Evolutionary conservation across 2,888 invertebrate species (phyloP).

Genomic region (Drosophila monieri): DNA sequence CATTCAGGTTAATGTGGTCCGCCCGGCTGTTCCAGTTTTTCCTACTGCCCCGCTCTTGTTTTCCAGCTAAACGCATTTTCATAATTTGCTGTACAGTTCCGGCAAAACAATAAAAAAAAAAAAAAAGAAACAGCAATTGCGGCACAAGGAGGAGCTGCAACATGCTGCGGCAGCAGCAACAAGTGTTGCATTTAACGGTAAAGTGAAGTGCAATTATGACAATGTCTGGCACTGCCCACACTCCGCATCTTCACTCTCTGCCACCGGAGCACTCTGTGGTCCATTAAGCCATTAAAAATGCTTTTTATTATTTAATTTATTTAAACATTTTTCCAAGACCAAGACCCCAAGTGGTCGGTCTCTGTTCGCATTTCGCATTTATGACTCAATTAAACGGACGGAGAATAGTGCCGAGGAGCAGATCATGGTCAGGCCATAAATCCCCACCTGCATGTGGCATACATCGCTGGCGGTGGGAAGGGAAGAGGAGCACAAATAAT

Average conservation of each 20-base stretch:
- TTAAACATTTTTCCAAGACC: conserved; percentile 34
- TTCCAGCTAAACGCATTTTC: conserved; percentile 69
- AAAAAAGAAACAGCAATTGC: conserved; percentile 7
- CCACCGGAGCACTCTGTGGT: not conserved
- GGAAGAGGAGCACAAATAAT: conserved; percentile 26
- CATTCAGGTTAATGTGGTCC: conserved; percentile 74
- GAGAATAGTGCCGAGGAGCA: conserved; percentile 19
- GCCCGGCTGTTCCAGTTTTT: conserved; percentile 68
- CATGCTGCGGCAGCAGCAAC: conserved; percentile 7
- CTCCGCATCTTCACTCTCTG: conserved; percentile 6
- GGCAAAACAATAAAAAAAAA: conserved; percentile 43
- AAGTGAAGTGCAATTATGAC: conserved; percentile 60
- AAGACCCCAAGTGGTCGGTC: not conserved
- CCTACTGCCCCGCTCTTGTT: conserved; percentile 38
- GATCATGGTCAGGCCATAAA: conserved; percentile 33
- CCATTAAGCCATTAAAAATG: conserved; percentile 64
- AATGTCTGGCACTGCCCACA: conserved; percentile 41
- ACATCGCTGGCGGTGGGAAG: not conserved
- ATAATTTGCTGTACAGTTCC: conserved; percentile 74
- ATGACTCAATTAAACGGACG: conserved; percentile 65
- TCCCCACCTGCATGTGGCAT: conserved; percentile 5
- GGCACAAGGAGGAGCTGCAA: not conserved
- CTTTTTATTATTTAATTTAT: conserved; percentile 71
- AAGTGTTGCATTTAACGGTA: conserved; percentile 74
- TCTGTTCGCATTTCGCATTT: conserved; percentile 40